phyloP scores from a whole-genome alignment of 2,797 vertebrate species.

The Bovichtus variegatus region DNA sequence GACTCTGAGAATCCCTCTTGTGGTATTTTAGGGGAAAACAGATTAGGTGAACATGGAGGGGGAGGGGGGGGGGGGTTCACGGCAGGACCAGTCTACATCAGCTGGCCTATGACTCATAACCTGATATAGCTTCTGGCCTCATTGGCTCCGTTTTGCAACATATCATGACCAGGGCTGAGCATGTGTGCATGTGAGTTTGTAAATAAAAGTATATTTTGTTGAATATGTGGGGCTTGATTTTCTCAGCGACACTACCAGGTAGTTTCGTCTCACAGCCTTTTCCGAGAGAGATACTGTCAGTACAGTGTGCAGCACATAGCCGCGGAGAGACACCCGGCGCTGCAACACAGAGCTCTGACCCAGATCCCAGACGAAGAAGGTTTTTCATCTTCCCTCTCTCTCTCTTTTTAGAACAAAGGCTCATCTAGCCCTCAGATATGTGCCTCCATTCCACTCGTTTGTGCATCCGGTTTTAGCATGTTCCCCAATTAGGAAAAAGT shows the following conservation, averaged over 20 bases:
- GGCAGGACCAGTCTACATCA: conserved; percentile 47
- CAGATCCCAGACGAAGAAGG: conserved; percentile 75
- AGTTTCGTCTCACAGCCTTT: conserved; percentile 35
- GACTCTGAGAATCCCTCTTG: conserved; percentile 55
- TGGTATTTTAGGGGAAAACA: conserved; percentile 49
- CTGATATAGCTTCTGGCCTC: conserved; percentile 61
- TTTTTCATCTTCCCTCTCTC: conserved; percentile 74
- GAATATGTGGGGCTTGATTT: conserved; percentile 38
- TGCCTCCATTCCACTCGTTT: conserved; percentile 68
- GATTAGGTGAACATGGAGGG: conserved; percentile 29
- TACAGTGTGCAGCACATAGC: conserved; percentile 56
- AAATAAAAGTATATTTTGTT: too few relatives aligned
- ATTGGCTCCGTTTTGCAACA: conserved; percentile 49
- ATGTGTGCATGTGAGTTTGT: conserved; percentile 25
- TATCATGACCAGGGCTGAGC: conserved; percentile 27
- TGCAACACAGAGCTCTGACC: conserved; percentile 80
- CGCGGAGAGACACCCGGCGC: conserved; percentile 45
- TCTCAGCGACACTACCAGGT: conserved; percentile 42
- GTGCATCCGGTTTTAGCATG: conserved; percentile 62
- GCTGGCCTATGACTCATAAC: conserved; percentile 56
- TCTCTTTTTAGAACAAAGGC: conserved; percentile 80
- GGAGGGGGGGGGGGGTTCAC: conserved; percentile 35
- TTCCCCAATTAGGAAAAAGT: conserved; percentile 68
- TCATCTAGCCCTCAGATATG: conserved; percentile 77
- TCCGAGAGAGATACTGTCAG: conserved; percentile 60